Base-by-base conservation (phyloP, 2,113 vertebrate species). In the Ceuthmochares aereus region DNA sequence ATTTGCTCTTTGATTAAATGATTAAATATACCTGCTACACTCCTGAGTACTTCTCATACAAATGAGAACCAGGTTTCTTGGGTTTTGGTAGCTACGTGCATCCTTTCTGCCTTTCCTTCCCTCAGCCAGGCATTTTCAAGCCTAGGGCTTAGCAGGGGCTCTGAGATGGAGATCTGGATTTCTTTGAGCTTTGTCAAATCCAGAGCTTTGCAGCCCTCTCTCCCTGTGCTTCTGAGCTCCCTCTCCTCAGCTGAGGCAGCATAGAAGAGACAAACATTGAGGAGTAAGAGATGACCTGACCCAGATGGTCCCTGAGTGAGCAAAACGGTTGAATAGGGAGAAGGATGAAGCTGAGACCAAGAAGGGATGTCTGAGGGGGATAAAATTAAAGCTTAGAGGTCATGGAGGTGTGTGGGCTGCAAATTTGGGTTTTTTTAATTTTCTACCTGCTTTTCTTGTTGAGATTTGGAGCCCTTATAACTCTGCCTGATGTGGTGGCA, bases 21-120 rank as follows among this genome's bases (percentile, higher is more conserved):
- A 5, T 45, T 18, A 4, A 5, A 7, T 49, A 10, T 8, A 3
- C 15, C 0, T 4, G 6, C 49, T 88, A 34, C 12, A 12, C 40
- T 40, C 40, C 40, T 40, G 40, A 40, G 40, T 40, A 40, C 9
- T 40, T 40, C 40, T 40, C 40, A 40, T 12, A 7, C 0, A 0
- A 14, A 4, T 23, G 58, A 43, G 76, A 66, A 91, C 1, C 15
- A 45, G 12, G 12, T 36, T 5, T 63, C 29, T 74, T 43, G 30
- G n/a, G 6, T 36, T 11, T 10, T 58, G 47, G 32, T 89, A 55
- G 21, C 10, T 59, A 22, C 22, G 4, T 22, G 25, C 63, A 40
- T 9, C 23, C 22, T 21, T 27, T 19, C 47, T 49, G 7, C 43
- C 54, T 68, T 27, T 18, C 68, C 56, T 52, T 52, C 17, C 25